phyloP scores from a whole-genome alignment of 1,140 invertebrate species.

The Berghia stephanieae region DNA sequence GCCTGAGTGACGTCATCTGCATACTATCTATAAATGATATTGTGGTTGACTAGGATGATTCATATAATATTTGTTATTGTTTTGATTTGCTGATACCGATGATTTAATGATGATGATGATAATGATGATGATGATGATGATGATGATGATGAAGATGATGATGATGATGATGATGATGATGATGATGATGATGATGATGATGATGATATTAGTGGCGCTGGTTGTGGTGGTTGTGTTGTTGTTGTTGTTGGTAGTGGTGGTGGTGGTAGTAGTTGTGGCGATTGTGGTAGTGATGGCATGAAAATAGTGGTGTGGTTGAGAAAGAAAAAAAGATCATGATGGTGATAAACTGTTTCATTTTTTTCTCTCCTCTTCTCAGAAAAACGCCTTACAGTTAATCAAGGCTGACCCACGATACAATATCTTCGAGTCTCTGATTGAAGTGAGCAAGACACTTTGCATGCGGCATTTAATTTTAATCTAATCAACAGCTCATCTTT shows the following conservation, averaged over 20 bases:
- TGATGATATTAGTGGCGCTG: background rate
- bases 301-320: background rate
- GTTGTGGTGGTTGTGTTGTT: background rate
- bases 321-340: background rate
- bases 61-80: no score
- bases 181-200: constrained; percentile 29
- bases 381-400: constrained; percentile 43
- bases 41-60: no score
- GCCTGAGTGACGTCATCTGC: no score
- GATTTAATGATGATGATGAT: no score
- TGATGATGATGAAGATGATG: constrained; percentile 30
- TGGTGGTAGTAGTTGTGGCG: background rate
- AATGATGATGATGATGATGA: constrained; percentile 23
- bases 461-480: background rate
- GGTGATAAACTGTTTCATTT: background rate
- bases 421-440: constrained; percentile 44
- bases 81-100: no score
- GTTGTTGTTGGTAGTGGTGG: background rate
- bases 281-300: background rate
- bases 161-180: constrained; percentile 31
- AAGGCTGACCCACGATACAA: constrained; percentile 47
- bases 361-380: constrained; percentile 38
- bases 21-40: no score
- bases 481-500: background rate
- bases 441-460: constrained; percentile 33